These are phyloP conservation scores for Dicyrtomina minuta DNA, from an alignment of 2,888 invertebrate species.

Conservation along the genomic window DNA sequence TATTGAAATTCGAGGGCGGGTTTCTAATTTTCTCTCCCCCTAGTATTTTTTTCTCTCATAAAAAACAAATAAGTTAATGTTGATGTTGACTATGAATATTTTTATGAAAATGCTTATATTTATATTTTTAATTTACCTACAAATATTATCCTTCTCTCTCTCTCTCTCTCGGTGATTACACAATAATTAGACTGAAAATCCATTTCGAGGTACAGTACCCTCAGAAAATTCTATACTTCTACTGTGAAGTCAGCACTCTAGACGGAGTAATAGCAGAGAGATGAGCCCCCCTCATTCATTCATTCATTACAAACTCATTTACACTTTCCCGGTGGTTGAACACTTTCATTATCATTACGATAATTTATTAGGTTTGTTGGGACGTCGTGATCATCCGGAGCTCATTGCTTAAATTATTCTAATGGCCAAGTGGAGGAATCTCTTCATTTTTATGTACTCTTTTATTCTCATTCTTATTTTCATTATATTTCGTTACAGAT, in stretches of 20 bases:
- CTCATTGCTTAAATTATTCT: slow-evolving; percentile 18
- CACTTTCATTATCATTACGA: slow-evolving; percentile 33
- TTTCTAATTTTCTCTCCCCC: too few relatives aligned
- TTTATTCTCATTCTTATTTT: neutral
- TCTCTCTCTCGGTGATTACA: too few relatives aligned
- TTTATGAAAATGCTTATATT: too few relatives aligned
- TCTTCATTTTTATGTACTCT: slow-evolving; percentile 16
- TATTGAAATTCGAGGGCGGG: too few relatives aligned
- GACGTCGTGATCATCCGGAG: slow-evolving; percentile 17
- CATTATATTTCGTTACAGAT: neutral
- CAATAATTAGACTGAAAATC: too few relatives aligned
- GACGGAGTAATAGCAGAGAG: slow-evolving; percentile 1
- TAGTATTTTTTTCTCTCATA: neutral
- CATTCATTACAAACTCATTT: slow-evolving; percentile 29
- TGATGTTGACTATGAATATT: too few relatives aligned
- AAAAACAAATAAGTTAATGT: neutral
- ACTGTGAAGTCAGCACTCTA: too few relatives aligned
- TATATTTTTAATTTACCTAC: too few relatives aligned
- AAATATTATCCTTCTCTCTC: neutral
- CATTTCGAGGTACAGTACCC: too few relatives aligned
- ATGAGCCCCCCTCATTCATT: neutral
- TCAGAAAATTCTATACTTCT: too few relatives aligned
- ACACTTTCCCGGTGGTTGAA: slow-evolving; percentile 36
- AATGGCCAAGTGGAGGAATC: slow-evolving; percentile 24
- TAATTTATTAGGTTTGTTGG: slow-evolving; percentile 25